A percentile compares a stretch with the other conserved stretches of the same genome.
Evolutionary conservation across 2,113 vertebrate genomes (phyloP).

Genomic region (Oriolus oriolus): DNA sequence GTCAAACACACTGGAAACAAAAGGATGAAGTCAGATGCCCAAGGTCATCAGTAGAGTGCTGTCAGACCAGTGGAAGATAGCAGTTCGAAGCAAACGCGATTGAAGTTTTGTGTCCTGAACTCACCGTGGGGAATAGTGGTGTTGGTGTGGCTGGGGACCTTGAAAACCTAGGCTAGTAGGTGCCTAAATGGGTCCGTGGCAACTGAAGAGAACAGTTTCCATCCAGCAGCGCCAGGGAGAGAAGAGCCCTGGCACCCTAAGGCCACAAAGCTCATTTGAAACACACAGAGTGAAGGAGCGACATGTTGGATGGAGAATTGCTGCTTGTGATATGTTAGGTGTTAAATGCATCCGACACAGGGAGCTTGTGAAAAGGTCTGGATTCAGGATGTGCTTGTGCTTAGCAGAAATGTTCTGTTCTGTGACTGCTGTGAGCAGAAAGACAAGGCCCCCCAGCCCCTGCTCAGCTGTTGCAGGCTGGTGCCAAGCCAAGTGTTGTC

Average conservation of each 20-base stretch:
- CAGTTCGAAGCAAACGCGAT: background rate
- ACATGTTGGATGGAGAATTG: background rate
- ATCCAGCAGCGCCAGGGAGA: background rate
- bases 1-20: background rate
- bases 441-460: background rate
- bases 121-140: background rate
- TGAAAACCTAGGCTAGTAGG: background rate
- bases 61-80: background rate
- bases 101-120: background rate
- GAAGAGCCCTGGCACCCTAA: fast-evolving
- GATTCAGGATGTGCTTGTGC: background rate
- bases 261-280: background rate
- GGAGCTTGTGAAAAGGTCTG: background rate
- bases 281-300: background rate
- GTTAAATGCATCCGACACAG: background rate
- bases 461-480: background rate
- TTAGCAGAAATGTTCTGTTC: background rate
- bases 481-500: background rate
- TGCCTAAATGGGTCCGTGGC: background rate
- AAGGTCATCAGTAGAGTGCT: background rate
- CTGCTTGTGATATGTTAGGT: background rate
- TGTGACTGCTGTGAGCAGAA: background rate
- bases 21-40: background rate
- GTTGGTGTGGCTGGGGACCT: background rate
- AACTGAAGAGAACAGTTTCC: background rate